phyloP scores from a whole-genome alignment of 2,797 vertebrate genomes.

The Cossypha polioptera region DNA sequence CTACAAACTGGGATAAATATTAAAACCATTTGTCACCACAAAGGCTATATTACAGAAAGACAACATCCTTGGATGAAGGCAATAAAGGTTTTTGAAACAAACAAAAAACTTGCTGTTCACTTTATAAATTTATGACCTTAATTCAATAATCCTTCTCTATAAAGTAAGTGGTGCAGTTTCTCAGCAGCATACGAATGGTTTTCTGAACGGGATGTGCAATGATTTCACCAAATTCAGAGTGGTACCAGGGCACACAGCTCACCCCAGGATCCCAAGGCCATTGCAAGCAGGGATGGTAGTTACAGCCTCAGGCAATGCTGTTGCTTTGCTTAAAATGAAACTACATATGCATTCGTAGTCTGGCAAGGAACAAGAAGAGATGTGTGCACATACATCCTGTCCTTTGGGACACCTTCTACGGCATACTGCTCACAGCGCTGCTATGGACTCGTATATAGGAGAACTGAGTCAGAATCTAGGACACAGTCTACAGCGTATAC shows the following conservation, averaged over 20 bases:
- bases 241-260: not conserved
- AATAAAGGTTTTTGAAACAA: not conserved
- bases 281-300: not conserved
- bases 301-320: not conserved
- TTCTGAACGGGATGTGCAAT: not conserved
- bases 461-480: not conserved
- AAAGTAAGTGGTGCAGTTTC: not conserved
- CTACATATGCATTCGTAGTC: rapidly evolving
- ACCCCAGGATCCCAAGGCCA: not conserved
- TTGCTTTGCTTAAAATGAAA: not conserved
- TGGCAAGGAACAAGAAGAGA: not conserved
- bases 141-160: not conserved
- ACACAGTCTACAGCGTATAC: not conserved
- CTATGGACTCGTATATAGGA: rapidly evolving
- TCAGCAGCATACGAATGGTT: not conserved
- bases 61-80: not conserved
- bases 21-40: not conserved
- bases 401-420: not conserved
- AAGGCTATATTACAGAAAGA: not conserved
- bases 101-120: not conserved
- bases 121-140: not conserved
- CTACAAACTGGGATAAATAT: not conserved
- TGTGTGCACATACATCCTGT: not conserved
- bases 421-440: rapidly evolving
- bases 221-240: not conserved